phyloP scores from a whole-genome alignment of 64 coral and sea anemone species.

The Stichodactyla mertensii region DNA sequence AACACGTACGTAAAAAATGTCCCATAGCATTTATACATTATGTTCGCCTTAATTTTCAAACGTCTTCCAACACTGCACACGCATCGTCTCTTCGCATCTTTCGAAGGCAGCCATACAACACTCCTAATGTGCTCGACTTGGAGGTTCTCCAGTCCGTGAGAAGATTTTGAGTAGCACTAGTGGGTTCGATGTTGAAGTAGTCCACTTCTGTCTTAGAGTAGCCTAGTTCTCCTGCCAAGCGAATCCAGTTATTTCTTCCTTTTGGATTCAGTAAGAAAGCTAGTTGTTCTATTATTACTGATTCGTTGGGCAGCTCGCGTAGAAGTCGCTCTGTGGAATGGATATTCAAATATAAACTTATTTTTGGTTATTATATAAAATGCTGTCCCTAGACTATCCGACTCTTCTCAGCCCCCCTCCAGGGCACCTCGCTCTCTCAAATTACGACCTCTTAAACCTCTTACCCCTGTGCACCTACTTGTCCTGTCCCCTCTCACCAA shows the following conservation, averaged over 20 bases:
- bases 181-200: not conserved
- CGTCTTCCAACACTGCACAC: not conserved
- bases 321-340: not conserved
- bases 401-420: too few species aligned
- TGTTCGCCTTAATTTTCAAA: not conserved
- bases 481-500: too few species aligned
- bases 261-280: slow-evolving; percentile 18
- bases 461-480: too few species aligned
- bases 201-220: not conserved
- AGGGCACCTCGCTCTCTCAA: too few species aligned
- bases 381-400: too few species aligned
- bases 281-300: not conserved
- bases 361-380: too few species aligned
- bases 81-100: slow-evolving; percentile 32
- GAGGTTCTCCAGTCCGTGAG: slow-evolving; percentile 32
- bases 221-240: slow-evolving; percentile 23
- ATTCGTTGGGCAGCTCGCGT: slow-evolving; percentile 1
- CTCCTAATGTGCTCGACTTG: slow-evolving; percentile 29
- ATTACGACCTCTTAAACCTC: too few species aligned
- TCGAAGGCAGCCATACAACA: not conserved
- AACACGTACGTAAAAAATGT: too few species aligned
- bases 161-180: not conserved
- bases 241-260: slow-evolving; percentile 16
- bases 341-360: too few species aligned
- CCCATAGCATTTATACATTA: too few species aligned